A percentile compares a stretch with the other conserved stretches of the same genome.
phyloP scores from a whole-genome alignment of 2,797 vertebrate species.

The Hypotaenidia philippensis region DNA sequence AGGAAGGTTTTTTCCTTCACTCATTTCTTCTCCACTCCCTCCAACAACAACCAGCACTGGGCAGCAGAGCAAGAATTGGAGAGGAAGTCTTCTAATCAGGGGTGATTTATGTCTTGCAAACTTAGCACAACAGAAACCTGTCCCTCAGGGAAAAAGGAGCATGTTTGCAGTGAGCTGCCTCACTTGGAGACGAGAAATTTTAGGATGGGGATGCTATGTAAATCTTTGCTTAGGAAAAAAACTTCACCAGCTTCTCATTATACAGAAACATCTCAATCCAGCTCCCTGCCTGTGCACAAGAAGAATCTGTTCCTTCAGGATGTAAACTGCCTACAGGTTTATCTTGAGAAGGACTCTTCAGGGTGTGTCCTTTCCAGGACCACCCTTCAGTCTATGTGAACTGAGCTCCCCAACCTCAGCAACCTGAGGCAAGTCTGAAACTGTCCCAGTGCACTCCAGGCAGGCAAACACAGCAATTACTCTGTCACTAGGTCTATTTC shows the following conservation, averaged over 20 bases:
- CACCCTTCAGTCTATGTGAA: background rate
- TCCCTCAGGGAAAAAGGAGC: background rate
- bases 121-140: background rate
- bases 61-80: conserved; percentile 8
- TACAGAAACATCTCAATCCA: background rate
- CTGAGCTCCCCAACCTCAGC: background rate
- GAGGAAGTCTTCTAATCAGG: conserved; percentile 1
- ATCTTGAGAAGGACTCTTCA: background rate
- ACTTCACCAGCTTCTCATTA: background rate
- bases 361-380: background rate
- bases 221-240: background rate
- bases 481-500: conserved; percentile 26
- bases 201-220: background rate
- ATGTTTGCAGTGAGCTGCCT: background rate
- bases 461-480: background rate
- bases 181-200: background rate
- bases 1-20: background rate
- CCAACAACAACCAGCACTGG: background rate
- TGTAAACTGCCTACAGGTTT: fast-evolving
- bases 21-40: background rate
- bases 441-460: background rate
- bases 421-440: background rate
- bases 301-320: background rate
- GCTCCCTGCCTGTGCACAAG: background rate
- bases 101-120: background rate